Evolutionary conservation across 35 echinoderm and acorn worm genomes (phyloP).

Genomic region (Lytechinus variegatus): DNA sequence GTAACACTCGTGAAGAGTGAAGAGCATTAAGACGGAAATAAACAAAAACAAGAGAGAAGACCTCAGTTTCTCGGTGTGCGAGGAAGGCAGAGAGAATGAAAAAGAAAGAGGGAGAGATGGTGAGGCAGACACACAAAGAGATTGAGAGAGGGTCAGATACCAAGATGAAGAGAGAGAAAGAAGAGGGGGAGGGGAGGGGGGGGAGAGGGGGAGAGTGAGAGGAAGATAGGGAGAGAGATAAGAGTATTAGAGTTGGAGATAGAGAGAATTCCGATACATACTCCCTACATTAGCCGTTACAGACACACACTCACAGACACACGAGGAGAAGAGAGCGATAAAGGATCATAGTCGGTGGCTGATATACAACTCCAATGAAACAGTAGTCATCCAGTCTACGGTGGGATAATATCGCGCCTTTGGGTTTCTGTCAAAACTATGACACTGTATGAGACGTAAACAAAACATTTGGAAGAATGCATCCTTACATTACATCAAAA

Average conservation of each 20-base stretch:
- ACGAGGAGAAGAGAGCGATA: not conserved
- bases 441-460: too few relatives aligned
- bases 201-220: not conserved
- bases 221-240: not conserved
- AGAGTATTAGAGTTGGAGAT: not conserved
- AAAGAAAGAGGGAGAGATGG: not conserved
- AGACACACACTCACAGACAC: not conserved
- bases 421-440: too few relatives aligned
- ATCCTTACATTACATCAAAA: too few relatives aligned
- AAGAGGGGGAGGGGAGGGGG: not conserved
- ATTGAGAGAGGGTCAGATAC: not conserved
- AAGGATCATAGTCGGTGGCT: not conserved
- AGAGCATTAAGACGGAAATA: not conserved
- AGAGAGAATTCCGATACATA: not conserved
- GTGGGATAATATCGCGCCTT: too few relatives aligned
- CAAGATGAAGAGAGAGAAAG: not conserved
- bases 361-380: too few relatives aligned
- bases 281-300: not conserved
- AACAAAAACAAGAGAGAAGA: not conserved
- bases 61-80: not conserved
- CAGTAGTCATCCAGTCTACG: too few relatives aligned
- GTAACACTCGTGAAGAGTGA: not conserved
- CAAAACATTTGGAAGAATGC: too few relatives aligned
- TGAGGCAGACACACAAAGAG: not conserved
- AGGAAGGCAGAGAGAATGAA: not conserved